Evolutionary conservation across 2,797 vertebrate species (phyloP).

Genomic region (Scomberomorus guttatus): DNA sequence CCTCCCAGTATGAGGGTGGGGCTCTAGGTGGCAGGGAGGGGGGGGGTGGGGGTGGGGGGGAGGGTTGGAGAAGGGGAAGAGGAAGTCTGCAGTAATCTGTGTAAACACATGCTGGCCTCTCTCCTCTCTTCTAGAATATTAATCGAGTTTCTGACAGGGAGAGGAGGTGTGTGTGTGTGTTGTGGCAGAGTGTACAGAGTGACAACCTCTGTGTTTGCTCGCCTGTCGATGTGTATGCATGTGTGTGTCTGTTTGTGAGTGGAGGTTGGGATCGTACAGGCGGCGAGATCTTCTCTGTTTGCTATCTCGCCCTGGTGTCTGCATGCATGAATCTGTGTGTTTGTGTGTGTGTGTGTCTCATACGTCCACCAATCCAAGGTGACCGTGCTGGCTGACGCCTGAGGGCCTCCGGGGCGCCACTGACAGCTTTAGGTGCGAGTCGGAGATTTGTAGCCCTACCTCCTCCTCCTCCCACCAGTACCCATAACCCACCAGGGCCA

Average conservation of each 20-base stretch:
- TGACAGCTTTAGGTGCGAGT: conserved; percentile 88
- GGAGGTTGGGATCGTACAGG: conserved; percentile 43
- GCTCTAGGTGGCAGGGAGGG: not conserved
- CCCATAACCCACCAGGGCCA: conserved; percentile 83
- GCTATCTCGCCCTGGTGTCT: conserved; percentile 52
- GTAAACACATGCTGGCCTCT: conserved; percentile 63
- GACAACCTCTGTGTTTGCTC: conserved; percentile 49
- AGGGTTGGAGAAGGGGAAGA: conserved; percentile 22
- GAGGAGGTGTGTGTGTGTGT: conserved; percentile 49
- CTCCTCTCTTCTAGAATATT: conserved; percentile 75
- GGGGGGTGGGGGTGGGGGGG: not conserved
- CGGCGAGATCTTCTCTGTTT: conserved; percentile 60
- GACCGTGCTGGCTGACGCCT: conserved; percentile 83
- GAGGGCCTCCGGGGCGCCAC: conserved; percentile 74
- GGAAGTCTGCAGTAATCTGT: conserved; percentile 65
- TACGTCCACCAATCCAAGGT: conserved; percentile 84
- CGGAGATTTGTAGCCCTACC: conserved; percentile 85
- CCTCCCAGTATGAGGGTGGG: conserved; percentile 46
- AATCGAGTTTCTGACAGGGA: conserved; percentile 72
- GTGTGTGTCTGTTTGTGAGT: conserved; percentile 58
- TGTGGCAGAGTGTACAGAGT: conserved; percentile 23
- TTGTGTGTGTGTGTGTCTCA: conserved; percentile 54
- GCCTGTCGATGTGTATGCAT: conserved; percentile 46
- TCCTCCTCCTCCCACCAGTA: conserved; percentile 60
- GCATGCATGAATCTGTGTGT: conserved; percentile 45